Evolutionary conservation across 2,797 vertebrate species (phyloP).

Genomic region (Cossypha niveicapilla): DNA sequence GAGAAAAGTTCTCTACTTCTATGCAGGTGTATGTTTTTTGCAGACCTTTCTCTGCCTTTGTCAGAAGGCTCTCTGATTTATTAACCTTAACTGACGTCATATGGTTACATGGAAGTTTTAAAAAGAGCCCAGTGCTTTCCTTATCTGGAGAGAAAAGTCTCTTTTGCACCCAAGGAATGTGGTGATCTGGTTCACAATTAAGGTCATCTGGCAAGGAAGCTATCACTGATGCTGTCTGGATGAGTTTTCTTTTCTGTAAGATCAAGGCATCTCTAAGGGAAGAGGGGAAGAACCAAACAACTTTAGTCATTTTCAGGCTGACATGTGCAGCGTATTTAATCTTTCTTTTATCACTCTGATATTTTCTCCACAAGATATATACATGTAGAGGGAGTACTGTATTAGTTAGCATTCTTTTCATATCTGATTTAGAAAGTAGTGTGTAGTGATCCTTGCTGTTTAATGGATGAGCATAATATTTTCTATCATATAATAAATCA

Average conservation of each 20-base stretch:
- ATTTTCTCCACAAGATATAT: conserved; percentile 75
- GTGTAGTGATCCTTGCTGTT: conserved; percentile 65
- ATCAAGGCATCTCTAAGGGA: conserved; percentile 40
- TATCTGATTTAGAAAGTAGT: conserved; percentile 73
- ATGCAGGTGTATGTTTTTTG: background rate
- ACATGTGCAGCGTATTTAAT: conserved; percentile 70
- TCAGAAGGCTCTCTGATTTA: background rate
- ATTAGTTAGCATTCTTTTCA: conserved; percentile 69
- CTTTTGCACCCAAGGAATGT: background rate
- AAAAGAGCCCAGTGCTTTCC: background rate
- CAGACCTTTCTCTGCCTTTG: conserved; percentile 17
- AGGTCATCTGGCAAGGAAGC: conserved; percentile 50
- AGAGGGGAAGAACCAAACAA: conserved; percentile 23
- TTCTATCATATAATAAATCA: conserved; percentile 75
- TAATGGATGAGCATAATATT: conserved; percentile 77
- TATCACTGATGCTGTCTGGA: conserved; percentile 45
- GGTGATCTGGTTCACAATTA: conserved; percentile 36
- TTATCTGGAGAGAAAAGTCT: conserved; percentile 16
- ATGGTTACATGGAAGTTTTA: background rate
- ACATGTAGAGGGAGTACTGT: conserved; percentile 62
- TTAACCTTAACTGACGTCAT: conserved; percentile 31
- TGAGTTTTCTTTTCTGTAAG: conserved; percentile 45
- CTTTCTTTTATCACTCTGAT: conserved; percentile 73
- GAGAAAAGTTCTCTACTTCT: background rate
- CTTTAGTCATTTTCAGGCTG: conserved; percentile 66